Base-by-base conservation (phyloP, 2,888 invertebrate genomes). In the Dryobotodes eremita region DNA sequence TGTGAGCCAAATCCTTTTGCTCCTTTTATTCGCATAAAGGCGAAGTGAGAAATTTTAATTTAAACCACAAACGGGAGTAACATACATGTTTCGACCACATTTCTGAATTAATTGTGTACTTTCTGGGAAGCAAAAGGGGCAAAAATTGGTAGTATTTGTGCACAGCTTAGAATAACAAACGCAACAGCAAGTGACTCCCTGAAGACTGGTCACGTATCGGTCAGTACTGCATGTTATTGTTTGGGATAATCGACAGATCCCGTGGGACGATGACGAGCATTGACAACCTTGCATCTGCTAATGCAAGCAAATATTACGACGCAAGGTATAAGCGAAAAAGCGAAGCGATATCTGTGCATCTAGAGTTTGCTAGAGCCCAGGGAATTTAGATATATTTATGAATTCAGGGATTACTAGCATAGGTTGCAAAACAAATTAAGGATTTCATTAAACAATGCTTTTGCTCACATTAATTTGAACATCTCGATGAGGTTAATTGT, bases 271-370 rank as follows among this genome's bases (percentile, higher is more conserved):
- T 87, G 89, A 90, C 85, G 85, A 88, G 86, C 87, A 86, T 75
- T 90, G 90, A 91, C 89, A 88, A 88, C 84, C 90, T 95, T 94
- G 95, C 96, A 95, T 96, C 95, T 95, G 95, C 93, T 92, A 91
- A 89, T 91, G 94, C 94, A 94, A 93, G 93, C 91, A 91, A 92
- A 92, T 91, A 91, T 90, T 82, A 79, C 31, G 50, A 26, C 36
- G 6, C 62, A 83, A 83, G 81, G 8, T 13, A 81, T 26, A 55
- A 59, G 80, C 79, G 75, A n/a, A n/a, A n/a, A n/a, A n/a, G n/a
- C n/a, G 64, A 15, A 79, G 90, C 85, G 86, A 62, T 31, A 46
- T 42, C 4, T 36, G 17, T 6, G 50, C 15, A 8, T 23, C 26
- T 26, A 23, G 0, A 71, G 15, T 23, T 50, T 66, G 42, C 17